phyloP scores from a whole-genome alignment of 2,113 vertebrate species.

The Atractosteus spatula region DNA sequence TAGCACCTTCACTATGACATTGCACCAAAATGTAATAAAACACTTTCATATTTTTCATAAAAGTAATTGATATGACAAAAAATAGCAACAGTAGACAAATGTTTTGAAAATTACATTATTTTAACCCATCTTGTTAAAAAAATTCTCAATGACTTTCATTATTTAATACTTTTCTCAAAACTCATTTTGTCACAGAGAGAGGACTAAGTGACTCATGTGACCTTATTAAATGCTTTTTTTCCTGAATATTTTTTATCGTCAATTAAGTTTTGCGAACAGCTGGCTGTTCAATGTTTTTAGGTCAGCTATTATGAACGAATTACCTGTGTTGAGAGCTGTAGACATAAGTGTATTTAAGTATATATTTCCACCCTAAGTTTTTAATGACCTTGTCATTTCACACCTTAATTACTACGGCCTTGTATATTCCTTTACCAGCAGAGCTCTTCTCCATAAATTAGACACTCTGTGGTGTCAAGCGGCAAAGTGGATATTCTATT shows the following conservation, averaged over 20 bases:
- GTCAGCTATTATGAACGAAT: background rate
- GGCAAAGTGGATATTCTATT: background rate
- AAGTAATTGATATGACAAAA: background rate
- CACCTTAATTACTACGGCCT: background rate
- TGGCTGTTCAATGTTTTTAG: background rate
- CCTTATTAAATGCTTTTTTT: too few species aligned
- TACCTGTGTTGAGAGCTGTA: background rate
- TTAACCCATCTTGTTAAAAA: background rate
- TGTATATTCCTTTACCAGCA: background rate
- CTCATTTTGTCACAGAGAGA: background rate
- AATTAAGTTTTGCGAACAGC: background rate
- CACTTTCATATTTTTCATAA: background rate
- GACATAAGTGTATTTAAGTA: background rate
- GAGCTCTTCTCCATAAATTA: background rate
- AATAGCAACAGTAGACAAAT: too few species aligned
- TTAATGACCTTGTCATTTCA: constrained; percentile 7
- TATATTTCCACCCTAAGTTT: background rate
- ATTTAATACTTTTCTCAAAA: background rate
- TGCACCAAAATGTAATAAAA: too few species aligned
- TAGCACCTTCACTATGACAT: too few species aligned
- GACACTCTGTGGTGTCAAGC: background rate
- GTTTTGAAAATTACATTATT: too few species aligned
- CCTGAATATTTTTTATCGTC: too few species aligned
- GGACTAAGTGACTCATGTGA: too few species aligned
- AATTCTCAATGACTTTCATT: background rate